These are phyloP conservation scores for Conchocele bisecta DNA, from an alignment of 2,888 invertebrate genomes.

Conservation along the genomic window DNA sequence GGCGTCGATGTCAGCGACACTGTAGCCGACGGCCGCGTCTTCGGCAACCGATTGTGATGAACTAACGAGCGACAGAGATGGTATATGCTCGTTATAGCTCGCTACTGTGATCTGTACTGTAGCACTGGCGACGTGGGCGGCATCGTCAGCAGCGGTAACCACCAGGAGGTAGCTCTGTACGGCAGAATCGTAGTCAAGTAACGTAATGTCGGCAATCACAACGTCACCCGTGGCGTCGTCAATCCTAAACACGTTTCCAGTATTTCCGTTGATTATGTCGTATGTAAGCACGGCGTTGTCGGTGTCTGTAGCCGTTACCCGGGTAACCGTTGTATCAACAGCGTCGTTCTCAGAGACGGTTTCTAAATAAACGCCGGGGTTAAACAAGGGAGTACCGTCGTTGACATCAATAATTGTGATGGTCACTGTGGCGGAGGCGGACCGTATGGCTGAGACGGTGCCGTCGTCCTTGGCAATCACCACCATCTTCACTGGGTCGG, in stretches of 20 bases:
- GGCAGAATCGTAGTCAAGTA: constrained; percentile 72
- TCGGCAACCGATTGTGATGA: constrained; percentile 57
- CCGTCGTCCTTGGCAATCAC: constrained; percentile 61
- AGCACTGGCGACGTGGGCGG: constrained; percentile 49
- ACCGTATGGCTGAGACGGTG: constrained; percentile 21
- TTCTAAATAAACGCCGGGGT: constrained; percentile 61
- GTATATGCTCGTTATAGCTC: constrained; percentile 64
- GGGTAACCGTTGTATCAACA: constrained; percentile 48
- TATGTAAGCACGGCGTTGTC: constrained; percentile 54
- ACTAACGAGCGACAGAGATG: constrained; percentile 47
- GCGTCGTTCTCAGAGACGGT: constrained; percentile 63
- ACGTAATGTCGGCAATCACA: constrained; percentile 48
- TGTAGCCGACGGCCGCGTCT: constrained; percentile 37
- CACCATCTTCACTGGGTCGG: constrained; percentile 50
- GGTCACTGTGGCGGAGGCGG: constrained; percentile 64
- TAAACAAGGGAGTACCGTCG: constrained; percentile 73
- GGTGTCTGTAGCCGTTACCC: constrained; percentile 65
- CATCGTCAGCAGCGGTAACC: constrained; percentile 87
- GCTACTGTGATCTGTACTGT: constrained; percentile 58
- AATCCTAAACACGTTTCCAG: constrained; percentile 59
- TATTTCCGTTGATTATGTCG: constrained; percentile 65
- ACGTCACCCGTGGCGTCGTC: constrained; percentile 55
- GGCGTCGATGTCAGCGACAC: constrained; percentile 62
- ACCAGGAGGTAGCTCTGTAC: constrained; percentile 88
- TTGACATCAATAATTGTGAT: constrained; percentile 72